Conservation (phyloP, 2,888 invertebrate species). For the Dichetophora obliterata region DNA sequence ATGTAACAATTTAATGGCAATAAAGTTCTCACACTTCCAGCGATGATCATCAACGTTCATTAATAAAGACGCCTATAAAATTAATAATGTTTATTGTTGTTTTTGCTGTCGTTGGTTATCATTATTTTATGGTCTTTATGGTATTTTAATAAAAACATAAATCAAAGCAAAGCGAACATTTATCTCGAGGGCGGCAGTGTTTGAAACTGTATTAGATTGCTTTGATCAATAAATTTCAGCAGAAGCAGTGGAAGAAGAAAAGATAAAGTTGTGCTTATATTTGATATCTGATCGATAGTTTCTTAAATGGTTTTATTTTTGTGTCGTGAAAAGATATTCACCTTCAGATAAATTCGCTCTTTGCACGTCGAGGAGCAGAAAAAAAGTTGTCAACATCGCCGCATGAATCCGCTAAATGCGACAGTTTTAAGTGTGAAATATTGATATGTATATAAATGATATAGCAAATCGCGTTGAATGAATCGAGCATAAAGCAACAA, state of each 20-base stretch:
- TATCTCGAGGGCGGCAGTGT: constrained; percentile 23
- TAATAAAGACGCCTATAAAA: not conserved
- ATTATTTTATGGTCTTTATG: constrained; percentile 25
- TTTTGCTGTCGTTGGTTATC: not conserved
- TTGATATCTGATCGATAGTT: constrained; percentile 1
- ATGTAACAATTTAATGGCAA: no score
- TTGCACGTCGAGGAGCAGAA: not conserved
- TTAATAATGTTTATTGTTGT: not conserved
- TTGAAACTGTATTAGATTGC: constrained; percentile 18
- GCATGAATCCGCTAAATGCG: constrained; percentile 30
- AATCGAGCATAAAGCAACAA: not conserved
- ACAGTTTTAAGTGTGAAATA: constrained; percentile 29
- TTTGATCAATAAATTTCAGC: not conserved
- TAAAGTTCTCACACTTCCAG: no score
- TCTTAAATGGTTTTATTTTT: not conserved
- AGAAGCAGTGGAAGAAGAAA: not conserved
- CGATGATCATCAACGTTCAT: no score
- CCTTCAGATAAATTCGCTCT: no score
- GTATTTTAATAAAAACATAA: constrained; percentile 34
- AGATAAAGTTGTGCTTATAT: not conserved
- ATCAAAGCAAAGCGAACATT: constrained; percentile 17
- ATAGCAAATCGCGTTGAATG: not conserved
- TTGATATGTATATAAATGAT: constrained; percentile 5
- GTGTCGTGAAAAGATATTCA: not conserved
- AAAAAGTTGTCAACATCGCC: constrained; percentile 36